Evolutionary conservation across 2,888 invertebrate species (phyloP).

Genomic region (Limnephilus marmoratus): DNA sequence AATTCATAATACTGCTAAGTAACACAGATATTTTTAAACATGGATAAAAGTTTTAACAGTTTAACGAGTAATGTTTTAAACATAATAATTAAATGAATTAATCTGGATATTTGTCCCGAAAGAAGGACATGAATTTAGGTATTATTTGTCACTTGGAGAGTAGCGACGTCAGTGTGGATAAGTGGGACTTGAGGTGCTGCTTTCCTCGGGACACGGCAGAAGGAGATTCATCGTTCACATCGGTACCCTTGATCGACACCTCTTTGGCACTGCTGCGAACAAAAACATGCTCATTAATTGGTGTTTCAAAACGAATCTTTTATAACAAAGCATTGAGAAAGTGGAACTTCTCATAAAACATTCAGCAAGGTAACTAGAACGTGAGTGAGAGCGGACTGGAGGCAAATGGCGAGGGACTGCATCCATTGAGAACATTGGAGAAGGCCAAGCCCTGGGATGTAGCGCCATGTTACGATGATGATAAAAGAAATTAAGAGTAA

Average conservation of each 20-base stretch:
- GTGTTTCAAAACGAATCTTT: not conserved
- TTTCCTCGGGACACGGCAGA: slow-evolving; percentile 41
- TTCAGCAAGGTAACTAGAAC: not conserved
- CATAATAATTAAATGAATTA: not conserved
- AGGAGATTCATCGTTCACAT: slow-evolving; percentile 42
- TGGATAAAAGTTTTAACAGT: slow-evolving; percentile 22
- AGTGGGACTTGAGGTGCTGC: slow-evolving; percentile 48
- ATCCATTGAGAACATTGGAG: too few species aligned
- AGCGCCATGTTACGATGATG: too few species aligned
- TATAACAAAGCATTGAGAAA: not conserved
- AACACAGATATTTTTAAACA: slow-evolving; percentile 28
- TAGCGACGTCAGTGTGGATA: slow-evolving; percentile 55
- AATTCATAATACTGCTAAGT: slow-evolving; percentile 21
- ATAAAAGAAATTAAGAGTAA: too few species aligned
- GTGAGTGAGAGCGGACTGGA: too few species aligned
- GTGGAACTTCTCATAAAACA: not conserved
- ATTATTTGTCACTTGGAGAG: slow-evolving; percentile 60
- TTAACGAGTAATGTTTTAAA: slow-evolving; percentile 5
- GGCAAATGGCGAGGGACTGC: too few species aligned
- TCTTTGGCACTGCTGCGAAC: slow-evolving; percentile 63
- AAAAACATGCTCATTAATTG: slow-evolving; percentile 14
- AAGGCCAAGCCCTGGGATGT: too few species aligned
- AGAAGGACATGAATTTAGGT: slow-evolving; percentile 11
- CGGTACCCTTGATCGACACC: slow-evolving; percentile 52
- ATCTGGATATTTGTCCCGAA: not conserved